Conservation (phyloP, 1,140 invertebrate genomes). For the Calliphora vicina region DNA sequence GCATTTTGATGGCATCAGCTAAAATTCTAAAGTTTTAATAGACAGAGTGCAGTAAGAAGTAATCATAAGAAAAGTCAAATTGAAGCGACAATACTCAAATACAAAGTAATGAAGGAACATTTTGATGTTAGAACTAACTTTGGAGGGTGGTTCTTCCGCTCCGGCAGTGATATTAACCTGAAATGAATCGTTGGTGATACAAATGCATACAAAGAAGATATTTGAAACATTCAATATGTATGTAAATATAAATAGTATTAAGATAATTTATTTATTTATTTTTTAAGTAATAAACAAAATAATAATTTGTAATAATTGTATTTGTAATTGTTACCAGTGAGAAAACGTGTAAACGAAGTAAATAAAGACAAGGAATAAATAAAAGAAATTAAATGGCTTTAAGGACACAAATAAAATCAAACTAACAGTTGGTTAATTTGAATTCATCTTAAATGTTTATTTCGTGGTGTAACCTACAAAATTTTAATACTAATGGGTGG, state of each 20-base stretch:
- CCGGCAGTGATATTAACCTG: conserved; percentile 63
- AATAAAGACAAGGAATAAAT: no score
- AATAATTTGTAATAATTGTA: background rate
- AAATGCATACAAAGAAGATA: conserved; percentile 38
- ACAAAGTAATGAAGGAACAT: background rate
- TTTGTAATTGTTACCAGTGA: background rate
- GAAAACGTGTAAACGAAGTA: background rate
- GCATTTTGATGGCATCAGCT: background rate
- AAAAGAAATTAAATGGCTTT: background rate
- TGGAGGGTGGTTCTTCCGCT: conserved; percentile 61
- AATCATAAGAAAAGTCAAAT: background rate
- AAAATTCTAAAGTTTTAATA: background rate
- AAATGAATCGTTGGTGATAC: conserved; percentile 49
- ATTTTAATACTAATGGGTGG: background rate
- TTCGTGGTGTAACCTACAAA: background rate
- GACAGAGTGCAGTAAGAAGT: background rate
- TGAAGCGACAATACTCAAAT: background rate
- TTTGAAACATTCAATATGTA: background rate
- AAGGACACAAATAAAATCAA: background rate
- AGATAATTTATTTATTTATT: background rate
- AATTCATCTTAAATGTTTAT: background rate
- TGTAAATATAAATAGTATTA: background rate
- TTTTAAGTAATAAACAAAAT: no score
- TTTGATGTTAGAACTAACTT: conserved; percentile 54
- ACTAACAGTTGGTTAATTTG: background rate